phyloP scores from a whole-genome alignment of 2,888 invertebrate genomes.

The Tetrapedia diversipes region DNA sequence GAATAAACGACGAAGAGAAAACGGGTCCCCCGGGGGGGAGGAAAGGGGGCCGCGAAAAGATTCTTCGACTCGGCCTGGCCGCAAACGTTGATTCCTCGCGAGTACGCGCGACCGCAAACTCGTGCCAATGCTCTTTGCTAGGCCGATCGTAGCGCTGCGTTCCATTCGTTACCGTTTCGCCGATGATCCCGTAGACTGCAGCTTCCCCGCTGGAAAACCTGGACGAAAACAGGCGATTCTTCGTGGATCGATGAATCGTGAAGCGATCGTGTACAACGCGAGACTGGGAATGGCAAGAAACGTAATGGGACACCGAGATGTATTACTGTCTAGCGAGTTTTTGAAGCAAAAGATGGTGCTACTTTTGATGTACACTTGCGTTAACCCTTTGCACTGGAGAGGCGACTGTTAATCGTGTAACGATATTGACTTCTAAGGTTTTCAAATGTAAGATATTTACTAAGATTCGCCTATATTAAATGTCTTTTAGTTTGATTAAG shows the following conservation, averaged over 20 bases:
- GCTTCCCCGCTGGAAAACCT: not conserved
- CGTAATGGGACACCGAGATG: no score
- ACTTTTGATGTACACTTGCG: no score
- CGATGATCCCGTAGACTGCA: conserved; percentile 1
- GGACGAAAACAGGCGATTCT: not conserved
- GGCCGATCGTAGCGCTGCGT: conserved; percentile 5
- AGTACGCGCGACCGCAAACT: conserved; percentile 66
- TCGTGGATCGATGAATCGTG: conserved; percentile 3
- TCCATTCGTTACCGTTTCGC: conserved; percentile 25
- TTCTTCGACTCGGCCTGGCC: conserved; percentile 31
- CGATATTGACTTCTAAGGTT: no score
- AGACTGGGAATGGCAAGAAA: not conserved
- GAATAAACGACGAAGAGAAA: conserved; percentile 52
- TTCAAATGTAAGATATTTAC: no score
- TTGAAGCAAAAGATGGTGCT: no score
- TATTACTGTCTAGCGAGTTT: no score
- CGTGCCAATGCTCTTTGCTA: conserved; percentile 46
- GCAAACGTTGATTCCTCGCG: conserved; percentile 35
- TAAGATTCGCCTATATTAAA: no score
- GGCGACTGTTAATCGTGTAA: no score
- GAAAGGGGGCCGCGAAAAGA: conserved; percentile 48
- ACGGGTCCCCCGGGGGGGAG: conserved; percentile 13
- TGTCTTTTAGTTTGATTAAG: no score
- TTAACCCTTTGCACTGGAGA: no score
- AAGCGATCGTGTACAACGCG: conserved; percentile 11